Evolutionary conservation across 1,140 invertebrate genomes (phyloP).

Genomic region (Lasioglossum albipes): DNA sequence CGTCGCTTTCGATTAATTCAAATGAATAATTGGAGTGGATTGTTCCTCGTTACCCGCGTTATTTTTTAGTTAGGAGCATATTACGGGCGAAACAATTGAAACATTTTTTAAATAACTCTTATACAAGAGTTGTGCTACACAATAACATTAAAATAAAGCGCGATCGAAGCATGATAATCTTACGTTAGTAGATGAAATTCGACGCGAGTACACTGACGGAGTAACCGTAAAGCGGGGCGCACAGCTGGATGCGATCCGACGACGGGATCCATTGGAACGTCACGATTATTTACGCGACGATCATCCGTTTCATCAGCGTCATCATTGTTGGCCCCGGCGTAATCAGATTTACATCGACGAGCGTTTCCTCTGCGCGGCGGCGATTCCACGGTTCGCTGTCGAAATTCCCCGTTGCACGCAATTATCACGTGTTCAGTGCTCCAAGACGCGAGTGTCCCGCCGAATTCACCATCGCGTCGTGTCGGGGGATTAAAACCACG

Average conservation of each 20-base stretch:
- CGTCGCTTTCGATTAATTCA: background rate
- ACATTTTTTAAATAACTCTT: too few species aligned
- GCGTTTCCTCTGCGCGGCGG: background rate
- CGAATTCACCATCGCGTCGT: background rate
- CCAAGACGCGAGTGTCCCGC: background rate
- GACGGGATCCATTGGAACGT: too few species aligned
- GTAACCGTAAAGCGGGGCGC: background rate
- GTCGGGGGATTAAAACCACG: slow-evolving; percentile 8
- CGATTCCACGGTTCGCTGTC: background rate
- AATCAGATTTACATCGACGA: background rate
- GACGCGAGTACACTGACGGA: background rate
- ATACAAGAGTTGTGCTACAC: too few species aligned
- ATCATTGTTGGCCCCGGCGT: background rate
- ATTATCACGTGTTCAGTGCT: background rate
- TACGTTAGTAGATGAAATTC: background rate
- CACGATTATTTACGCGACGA: slow-evolving; percentile 12
- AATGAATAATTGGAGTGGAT: too few species aligned
- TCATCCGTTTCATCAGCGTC: slow-evolving; percentile 24
- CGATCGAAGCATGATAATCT: too few species aligned
- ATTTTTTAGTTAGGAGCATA: too few species aligned
- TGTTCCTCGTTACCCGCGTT: too few species aligned
- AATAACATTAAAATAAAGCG: too few species aligned
- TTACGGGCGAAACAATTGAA: too few species aligned
- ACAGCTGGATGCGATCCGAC: background rate
- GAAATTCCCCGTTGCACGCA: background rate